Conservation (phyloP, 2,888 invertebrate species). For the Pimpla rufipes region DNA sequence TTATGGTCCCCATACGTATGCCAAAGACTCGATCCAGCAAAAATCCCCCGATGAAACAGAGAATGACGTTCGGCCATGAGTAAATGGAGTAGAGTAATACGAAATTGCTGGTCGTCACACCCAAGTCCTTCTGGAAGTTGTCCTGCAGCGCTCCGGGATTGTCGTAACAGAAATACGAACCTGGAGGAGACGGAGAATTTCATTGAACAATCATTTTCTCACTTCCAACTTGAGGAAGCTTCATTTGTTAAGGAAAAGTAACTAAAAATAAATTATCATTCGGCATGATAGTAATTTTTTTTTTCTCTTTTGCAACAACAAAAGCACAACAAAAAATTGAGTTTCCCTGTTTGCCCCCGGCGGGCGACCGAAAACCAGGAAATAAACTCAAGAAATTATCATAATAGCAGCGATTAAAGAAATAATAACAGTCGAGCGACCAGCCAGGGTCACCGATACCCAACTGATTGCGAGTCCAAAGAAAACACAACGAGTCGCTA, state of each 20-base stretch:
- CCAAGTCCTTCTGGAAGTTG: conserved; percentile 93
- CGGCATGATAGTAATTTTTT: too few species aligned
- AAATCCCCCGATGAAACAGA: conserved; percentile 98
- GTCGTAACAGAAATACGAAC: conserved; percentile 99
- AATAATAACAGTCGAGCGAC: background rate
- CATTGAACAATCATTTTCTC: background rate
- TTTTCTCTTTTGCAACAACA: background rate
- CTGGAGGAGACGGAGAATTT: conserved; percentile 86
- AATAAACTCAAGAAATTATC: background rate
- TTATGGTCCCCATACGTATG: conserved; percentile 95
- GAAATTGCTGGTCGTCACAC: conserved; percentile 93
- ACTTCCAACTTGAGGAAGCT: too few species aligned
- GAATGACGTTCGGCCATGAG: conserved; percentile 98
- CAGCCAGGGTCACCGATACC: conserved; percentile 7
- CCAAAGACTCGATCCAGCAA: conserved; percentile 98
- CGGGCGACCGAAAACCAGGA: background rate
- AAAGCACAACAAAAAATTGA: background rate
- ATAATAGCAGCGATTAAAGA: too few species aligned
- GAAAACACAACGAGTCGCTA: background rate
- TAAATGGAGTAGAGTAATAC: conserved; percentile 96
- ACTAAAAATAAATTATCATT: too few species aligned
- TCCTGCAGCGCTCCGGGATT: conserved; percentile 97
- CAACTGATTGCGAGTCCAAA: background rate
- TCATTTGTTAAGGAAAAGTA: too few species aligned
- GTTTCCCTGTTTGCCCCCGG: too few species aligned